Evolutionary conservation across 2,797 vertebrate species (phyloP).

Genomic region (Todus mexicanus): DNA sequence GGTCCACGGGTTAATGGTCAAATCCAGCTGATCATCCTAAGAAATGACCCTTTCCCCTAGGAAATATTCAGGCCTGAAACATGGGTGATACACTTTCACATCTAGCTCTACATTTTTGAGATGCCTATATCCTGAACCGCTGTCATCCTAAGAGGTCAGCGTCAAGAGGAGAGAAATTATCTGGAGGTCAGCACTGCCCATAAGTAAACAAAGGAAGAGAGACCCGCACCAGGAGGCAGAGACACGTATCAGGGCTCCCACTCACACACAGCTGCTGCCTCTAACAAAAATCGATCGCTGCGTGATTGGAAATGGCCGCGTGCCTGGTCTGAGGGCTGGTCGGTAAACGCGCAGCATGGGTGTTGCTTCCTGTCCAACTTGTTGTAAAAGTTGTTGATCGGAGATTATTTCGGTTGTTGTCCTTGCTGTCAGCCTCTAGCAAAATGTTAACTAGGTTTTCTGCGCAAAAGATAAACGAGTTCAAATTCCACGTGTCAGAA

Average conservation of each 20-base stretch:
- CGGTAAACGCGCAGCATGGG: not conserved
- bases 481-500: not conserved
- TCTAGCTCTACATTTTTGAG: not conserved
- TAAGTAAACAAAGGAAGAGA: not conserved
- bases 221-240: not conserved
- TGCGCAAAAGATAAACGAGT: not conserved
- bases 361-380: not conserved
- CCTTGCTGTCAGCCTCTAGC: not conserved
- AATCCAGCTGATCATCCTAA: not conserved
- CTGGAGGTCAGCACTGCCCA: not conserved
- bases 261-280: not conserved
- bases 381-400: constrained; percentile 14
- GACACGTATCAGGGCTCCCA: not conserved
- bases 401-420: not conserved
- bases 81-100: not conserved
- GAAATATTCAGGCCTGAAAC: not conserved
- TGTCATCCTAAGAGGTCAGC: not conserved
- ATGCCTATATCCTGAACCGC: not conserved
- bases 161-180: not conserved
- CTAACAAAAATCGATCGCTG: constrained; percentile 19
- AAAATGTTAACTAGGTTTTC: constrained; percentile 18
- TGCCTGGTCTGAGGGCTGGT: not conserved
- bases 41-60: not conserved
- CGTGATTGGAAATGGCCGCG: not conserved
- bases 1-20: not conserved